Conservation (phyloP, 2,113 vertebrate genomes). For the Pelodiscus sinensis region DNA sequence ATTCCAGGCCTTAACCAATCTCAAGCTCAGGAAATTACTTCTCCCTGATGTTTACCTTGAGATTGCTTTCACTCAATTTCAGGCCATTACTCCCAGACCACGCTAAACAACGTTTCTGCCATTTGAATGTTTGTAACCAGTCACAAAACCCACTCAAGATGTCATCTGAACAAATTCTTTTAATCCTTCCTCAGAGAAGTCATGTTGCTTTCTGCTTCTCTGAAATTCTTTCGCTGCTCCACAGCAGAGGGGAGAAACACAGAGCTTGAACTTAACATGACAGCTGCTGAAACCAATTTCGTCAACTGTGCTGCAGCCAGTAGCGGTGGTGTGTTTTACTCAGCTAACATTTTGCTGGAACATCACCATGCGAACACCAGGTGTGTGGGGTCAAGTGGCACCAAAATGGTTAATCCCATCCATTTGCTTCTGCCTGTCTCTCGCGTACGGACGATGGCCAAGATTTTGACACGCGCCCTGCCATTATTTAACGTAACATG, state of each 20-base stretch:
- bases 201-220: background rate
- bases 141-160: background rate
- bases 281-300: background rate
- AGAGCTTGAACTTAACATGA: background rate
- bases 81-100: background rate
- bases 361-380: background rate
- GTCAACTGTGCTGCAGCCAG: background rate
- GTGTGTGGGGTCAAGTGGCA: background rate
- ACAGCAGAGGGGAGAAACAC: background rate
- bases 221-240: accelerated
- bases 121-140: background rate
- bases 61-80: background rate
- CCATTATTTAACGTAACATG: background rate
- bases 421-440: background rate
- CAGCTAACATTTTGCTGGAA: no score
- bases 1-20: background rate
- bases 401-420: background rate
- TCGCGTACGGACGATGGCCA: background rate
- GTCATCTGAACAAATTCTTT: background rate
- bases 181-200: background rate
- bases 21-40: background rate
- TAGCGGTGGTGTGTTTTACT: background rate
- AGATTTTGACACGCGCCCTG: background rate
- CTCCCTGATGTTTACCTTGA: background rate
- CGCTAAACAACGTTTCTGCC: background rate